Conservation (phyloP, 2,113 vertebrate genomes). For the Elanus axillaris region DNA sequence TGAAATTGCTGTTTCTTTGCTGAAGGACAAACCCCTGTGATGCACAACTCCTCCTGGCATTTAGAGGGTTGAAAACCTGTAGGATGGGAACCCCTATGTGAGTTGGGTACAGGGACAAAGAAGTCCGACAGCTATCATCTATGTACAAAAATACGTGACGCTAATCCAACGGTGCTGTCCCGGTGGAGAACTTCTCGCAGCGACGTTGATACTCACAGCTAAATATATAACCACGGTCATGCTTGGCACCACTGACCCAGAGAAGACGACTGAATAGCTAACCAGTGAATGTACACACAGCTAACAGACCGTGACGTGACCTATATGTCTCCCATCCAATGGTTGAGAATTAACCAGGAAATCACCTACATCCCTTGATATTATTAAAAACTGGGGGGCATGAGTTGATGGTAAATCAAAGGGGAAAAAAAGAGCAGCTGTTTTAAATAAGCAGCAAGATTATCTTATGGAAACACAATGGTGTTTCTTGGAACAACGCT, state of each 20-base stretch:
- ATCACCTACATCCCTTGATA: neutral
- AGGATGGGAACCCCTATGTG: neutral
- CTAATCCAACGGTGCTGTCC: neutral
- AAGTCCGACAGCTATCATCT: neutral
- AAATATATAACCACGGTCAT: conserved; percentile 34
- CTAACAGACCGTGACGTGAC: conserved; percentile 7
- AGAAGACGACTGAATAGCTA: conserved; percentile 35
- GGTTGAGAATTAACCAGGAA: conserved; percentile 50
- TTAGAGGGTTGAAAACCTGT: neutral
- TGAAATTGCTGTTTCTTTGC: neutral
- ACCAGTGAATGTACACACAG: conserved; percentile 12
- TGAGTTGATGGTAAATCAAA: neutral
- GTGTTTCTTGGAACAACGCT: conserved; percentile 26
- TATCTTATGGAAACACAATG: neutral
- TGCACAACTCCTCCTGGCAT: neutral
- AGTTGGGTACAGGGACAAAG: neutral
- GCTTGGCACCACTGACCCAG: conserved; percentile 37
- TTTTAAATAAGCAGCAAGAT: conserved; percentile 18
- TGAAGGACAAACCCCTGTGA: neutral
- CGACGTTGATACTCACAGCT: neutral
- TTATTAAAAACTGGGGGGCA: neutral
- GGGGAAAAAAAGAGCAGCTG: neutral
- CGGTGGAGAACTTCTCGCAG: neutral
- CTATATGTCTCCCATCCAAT: neutral
- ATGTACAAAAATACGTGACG: neutral